These are phyloP conservation scores for Pteromalus puparum DNA, from an alignment of 1,140 invertebrate genomes.

Conservation along the genomic window DNA sequence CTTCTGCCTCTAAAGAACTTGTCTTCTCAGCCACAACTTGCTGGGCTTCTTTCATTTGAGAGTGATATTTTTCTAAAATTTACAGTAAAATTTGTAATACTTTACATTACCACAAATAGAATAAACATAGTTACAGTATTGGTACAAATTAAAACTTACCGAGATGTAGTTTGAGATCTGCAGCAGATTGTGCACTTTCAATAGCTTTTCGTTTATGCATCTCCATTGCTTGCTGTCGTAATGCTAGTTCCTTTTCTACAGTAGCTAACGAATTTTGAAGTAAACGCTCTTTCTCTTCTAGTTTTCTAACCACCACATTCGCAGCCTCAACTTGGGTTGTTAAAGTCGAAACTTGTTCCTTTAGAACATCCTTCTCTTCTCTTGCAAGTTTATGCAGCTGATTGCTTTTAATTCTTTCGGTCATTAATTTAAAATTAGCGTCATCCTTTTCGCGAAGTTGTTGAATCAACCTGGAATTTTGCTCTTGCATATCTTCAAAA, in stretches of 20 bases:
- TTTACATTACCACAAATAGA: not conserved
- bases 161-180: constrained; percentile 97
- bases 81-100: not conserved
- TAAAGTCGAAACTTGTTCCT: constrained; percentile 92
- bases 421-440: constrained; percentile 99
- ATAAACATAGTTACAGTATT: not conserved
- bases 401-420: constrained; percentile 97
- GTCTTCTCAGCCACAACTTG: constrained; percentile 97
- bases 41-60: constrained; percentile 98
- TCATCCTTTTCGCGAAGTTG: constrained; percentile 98
- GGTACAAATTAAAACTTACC: constrained; percentile 77
- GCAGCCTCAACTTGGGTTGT: constrained; percentile 96
- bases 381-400: constrained; percentile 95
- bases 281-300: constrained; percentile 98
- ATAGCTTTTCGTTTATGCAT: constrained; percentile 98
- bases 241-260: constrained; percentile 94
- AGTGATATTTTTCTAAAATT: constrained; percentile 91
- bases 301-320: constrained; percentile 93
- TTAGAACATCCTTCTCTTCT: constrained; percentile 94
- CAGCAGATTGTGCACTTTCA: constrained; percentile 95
- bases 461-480: constrained; percentile 96
- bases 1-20: constrained; percentile 94
- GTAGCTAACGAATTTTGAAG: constrained; percentile 94
- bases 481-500: constrained; percentile 99
- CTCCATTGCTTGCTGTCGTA: constrained; percentile 96